Percentiles rank a stretch among this genome's conserved stretches.
These are phyloP conservation scores for Melipona quadrifasciata DNA, from an alignment of 1,140 invertebrate genomes.

Conservation along the genomic window DNA sequence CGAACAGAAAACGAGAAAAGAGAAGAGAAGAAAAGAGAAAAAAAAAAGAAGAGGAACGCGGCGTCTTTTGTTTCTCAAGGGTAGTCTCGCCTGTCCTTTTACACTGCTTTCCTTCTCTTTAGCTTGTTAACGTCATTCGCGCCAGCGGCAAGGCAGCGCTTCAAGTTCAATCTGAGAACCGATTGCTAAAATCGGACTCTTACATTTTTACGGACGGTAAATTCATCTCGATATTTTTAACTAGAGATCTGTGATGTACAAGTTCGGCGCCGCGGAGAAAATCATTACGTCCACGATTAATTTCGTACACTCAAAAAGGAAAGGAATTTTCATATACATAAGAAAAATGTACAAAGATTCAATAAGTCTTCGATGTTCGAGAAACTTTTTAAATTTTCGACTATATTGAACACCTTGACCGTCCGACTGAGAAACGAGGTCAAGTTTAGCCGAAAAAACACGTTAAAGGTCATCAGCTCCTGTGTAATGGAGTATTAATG, in stretches of 20 bases:
- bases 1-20: neutral
- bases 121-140: constrained; percentile 20
- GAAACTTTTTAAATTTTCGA: constrained; percentile 74
- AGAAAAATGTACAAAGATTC: constrained; percentile 91
- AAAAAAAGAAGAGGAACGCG: neutral
- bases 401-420: constrained; percentile 69
- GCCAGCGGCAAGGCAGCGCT: neutral
- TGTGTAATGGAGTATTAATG: constrained; percentile 32
- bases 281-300: constrained; percentile 80
- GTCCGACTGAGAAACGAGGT: constrained; percentile 48
- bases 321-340: constrained; percentile 92
- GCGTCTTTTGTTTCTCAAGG: constrained; percentile 30
- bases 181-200: constrained; percentile 34
- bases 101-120: constrained; percentile 30
- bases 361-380: constrained; percentile 73
- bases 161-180: constrained; percentile 4
- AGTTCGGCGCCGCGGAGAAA: constrained; percentile 74
- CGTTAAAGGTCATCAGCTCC: constrained; percentile 22
- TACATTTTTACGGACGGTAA: constrained; percentile 26
- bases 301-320: constrained; percentile 86
- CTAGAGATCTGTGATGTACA: constrained; percentile 80
- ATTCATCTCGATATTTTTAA: constrained; percentile 57
- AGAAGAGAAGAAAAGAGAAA: neutral
- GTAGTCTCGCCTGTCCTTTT: constrained; percentile 26
- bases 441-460: constrained; percentile 34